Percentiles rank a stretch among this genome's conserved stretches.
These are phyloP conservation scores for Anhinga anhinga DNA, from an alignment of 2,113 vertebrate genomes.

Conservation along the genomic window DNA sequence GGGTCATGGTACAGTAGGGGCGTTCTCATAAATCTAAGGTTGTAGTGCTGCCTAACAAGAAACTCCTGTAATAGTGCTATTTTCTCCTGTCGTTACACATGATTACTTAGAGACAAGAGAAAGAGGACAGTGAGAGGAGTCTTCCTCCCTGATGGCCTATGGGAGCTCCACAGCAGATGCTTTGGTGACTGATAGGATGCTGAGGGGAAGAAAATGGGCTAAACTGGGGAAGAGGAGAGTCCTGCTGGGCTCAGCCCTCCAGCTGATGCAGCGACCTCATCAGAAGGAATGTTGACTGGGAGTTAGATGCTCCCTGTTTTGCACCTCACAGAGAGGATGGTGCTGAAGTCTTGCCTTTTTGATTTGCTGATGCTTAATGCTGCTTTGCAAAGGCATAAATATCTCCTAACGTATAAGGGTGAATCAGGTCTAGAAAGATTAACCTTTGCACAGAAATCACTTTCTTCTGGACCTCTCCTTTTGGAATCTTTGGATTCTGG, in stretches of 20 bases:
- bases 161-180: not conserved
- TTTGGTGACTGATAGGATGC: not conserved
- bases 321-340: not conserved
- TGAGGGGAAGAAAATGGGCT: not conserved
- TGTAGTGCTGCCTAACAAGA: not conserved
- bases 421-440: not conserved
- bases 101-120: not conserved
- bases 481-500: not conserved
- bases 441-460: not conserved
- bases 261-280: rapidly evolving
- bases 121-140: not conserved
- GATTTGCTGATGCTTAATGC: not conserved
- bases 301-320: not conserved
- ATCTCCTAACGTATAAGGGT: rapidly evolving
- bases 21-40: not conserved
- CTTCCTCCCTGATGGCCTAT: not conserved
- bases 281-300: not conserved
- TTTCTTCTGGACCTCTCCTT: not conserved
- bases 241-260: not conserved
- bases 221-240: not conserved
- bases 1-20: not conserved
- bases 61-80: not conserved
- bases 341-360: not conserved
- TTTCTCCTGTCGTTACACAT: not conserved
- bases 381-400: not conserved